Evolutionary conservation across 2,113 vertebrate genomes (phyloP).

Genomic region (Ptychochromis oligacanthus): DNA sequence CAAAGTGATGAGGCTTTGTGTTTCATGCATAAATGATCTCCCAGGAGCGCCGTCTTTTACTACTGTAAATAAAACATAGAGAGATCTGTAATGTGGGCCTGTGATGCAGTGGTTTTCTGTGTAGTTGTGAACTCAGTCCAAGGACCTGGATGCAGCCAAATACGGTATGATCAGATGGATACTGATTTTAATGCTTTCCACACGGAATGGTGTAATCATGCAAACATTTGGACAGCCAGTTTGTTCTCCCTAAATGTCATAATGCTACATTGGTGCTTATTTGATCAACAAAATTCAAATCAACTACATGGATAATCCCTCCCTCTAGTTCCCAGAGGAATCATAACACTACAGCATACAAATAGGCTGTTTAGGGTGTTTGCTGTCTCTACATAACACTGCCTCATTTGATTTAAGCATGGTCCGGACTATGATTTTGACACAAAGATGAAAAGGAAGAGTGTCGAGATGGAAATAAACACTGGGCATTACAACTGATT

Average conservation of each 20-base stretch:
- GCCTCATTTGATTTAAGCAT: neutral
- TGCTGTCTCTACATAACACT: neutral
- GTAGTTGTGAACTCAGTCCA: neutral
- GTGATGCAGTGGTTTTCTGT: neutral
- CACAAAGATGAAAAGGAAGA: neutral
- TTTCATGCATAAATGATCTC: constrained; percentile 11
- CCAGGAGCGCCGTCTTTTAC: neutral
- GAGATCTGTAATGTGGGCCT: neutral
- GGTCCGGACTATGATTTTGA: neutral
- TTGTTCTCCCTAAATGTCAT: neutral
- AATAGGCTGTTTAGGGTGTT: neutral
- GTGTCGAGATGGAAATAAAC: neutral
- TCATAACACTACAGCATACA: neutral
- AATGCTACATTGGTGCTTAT: neutral
- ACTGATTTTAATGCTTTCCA: neutral
- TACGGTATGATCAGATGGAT: neutral
- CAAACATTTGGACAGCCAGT: neutral
- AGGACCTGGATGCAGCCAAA: neutral
- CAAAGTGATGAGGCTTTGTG: neutral
- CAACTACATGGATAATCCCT: neutral
- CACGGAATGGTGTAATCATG: neutral
- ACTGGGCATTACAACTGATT: neutral
- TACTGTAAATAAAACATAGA: neutral
- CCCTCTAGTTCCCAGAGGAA: neutral
- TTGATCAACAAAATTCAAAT: neutral